phyloP scores from a whole-genome alignment of 2,113 vertebrate genomes.

The Myocastor coypus region DNA sequence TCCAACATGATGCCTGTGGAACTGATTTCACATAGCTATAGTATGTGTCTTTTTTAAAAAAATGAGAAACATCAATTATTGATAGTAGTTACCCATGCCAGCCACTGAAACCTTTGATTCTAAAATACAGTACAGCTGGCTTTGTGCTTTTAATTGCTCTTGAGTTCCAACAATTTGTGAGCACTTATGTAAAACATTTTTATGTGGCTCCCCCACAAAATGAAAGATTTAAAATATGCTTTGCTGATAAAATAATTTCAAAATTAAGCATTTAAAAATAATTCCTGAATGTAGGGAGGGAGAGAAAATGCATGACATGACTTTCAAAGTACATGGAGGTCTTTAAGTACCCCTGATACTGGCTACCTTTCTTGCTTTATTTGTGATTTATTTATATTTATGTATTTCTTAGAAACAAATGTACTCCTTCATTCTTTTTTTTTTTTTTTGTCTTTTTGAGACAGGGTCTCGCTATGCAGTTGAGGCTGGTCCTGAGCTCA shows the following conservation, averaged over 20 bases:
- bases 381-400: too few relatives aligned
- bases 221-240: conserved; percentile 12
- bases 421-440: conserved; percentile 41
- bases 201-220: conserved; percentile 50
- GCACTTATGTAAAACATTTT: not conserved
- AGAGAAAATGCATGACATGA: conserved; percentile 63
- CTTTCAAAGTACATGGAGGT: conserved; percentile 78
- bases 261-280: conserved; percentile 70
- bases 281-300: conserved; percentile 18
- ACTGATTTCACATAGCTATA: not conserved
- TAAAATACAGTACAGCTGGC: not conserved
- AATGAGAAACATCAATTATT: not conserved
- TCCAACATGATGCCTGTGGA: not conserved
- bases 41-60: not conserved
- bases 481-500: too few relatives aligned
- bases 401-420: conserved; percentile 60
- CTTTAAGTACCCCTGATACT: conserved; percentile 77
- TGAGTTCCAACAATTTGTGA: not conserved
- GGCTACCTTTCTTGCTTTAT: conserved; percentile 72
- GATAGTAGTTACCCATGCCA: not conserved
- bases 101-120: not conserved
- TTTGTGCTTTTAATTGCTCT: not conserved
- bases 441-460: too few relatives aligned
- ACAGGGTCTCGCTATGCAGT: too few relatives aligned
- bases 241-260: conserved; percentile 64